Evolutionary conservation across 2,113 vertebrate species (phyloP), one percentile per base, ranked within the genome.

Genomic region (Rhinolophus ferrumequinum): DNA sequence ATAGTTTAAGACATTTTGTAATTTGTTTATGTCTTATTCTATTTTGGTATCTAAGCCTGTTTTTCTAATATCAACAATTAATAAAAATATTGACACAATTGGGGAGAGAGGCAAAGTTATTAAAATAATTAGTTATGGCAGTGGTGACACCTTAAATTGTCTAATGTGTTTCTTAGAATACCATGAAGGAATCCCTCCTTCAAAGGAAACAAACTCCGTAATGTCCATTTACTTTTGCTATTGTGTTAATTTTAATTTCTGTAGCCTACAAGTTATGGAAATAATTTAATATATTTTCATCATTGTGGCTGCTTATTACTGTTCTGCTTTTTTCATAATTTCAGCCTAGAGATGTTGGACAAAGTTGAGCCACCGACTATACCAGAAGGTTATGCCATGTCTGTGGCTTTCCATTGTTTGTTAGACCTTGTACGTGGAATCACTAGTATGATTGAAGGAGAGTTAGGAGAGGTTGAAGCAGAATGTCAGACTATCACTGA

Each of bases 331-430:
- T 97, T 96, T 76, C 33, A 28, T 96, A 84, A 21, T 96, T 97
- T 97, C 82, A 99, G 99, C 98, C 98, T 99, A 82, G 99, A 99
- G 98, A 99, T 99, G 99, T 98, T 99, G 97, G 99, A 99, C 98
- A 99, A 99, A 98, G 99, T 99, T 80, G 99, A 99, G 97, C 99
- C 99, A 2, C 99, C 99, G 38, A 99, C 99, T 35, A 99, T 99
- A 97, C 99, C 99, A 60, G 99, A 99, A 97, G 99, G 99, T 90
- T 99, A 99, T 69, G 99, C 99, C 88, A 99, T 99, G 99, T 99
- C 99, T 0, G 99, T 99, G 98, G 99, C 99, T 83, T 99, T 99
- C 98, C 99, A 99, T 30, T 99, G 99, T 94, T 98, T 99, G 83
- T 97, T 99, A 76, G 99, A 99, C 98, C 99, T 99, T 96, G 99